A percentile compares a stretch with the other conserved stretches of the same genome.
Evolutionary conservation across 2,797 vertebrate species (phyloP).

Genomic region (Hylomyscus alleni): DNA sequence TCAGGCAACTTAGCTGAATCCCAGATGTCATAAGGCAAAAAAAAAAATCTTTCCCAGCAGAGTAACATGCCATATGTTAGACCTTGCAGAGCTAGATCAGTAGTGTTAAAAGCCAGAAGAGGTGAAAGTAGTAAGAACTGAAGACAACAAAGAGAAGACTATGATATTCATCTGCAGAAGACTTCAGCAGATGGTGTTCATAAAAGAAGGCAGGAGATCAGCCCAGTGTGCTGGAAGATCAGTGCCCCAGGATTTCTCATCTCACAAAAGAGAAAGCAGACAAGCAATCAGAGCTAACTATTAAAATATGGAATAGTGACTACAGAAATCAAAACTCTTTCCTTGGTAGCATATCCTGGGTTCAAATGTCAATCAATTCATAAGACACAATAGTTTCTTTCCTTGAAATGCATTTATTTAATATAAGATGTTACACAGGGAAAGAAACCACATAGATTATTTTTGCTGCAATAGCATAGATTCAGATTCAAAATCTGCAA

Average conservation of each 20-base stretch:
- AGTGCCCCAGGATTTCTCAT: not conserved
- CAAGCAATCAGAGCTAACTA: not conserved
- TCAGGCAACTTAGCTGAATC: slow-evolving; percentile 7
- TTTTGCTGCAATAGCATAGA: not conserved
- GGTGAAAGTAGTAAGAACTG: not conserved
- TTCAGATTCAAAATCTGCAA: not conserved
- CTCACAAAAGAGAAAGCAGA: not conserved
- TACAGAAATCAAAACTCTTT: not conserved
- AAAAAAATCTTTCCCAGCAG: not conserved
- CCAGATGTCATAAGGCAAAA: slow-evolving; percentile 1
- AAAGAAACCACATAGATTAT: not conserved
- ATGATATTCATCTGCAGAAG: not conserved
- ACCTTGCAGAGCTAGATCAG: not conserved
- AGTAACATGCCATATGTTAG: not conserved
- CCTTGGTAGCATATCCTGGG: not conserved
- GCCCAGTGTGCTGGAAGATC: not conserved
- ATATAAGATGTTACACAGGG: not conserved
- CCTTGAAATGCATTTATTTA: not conserved
- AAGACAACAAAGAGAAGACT: not conserved
- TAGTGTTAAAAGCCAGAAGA: not conserved
- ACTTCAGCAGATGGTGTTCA: not conserved
- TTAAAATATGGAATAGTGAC: not conserved
- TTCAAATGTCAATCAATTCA: not conserved
- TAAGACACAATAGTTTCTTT: not conserved
- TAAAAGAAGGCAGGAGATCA: not conserved